Percentiles rank a stretch among this genome's conserved stretches.
Conservation (phyloP, 2,888 invertebrate species). For the Arge pagana region DNA sequence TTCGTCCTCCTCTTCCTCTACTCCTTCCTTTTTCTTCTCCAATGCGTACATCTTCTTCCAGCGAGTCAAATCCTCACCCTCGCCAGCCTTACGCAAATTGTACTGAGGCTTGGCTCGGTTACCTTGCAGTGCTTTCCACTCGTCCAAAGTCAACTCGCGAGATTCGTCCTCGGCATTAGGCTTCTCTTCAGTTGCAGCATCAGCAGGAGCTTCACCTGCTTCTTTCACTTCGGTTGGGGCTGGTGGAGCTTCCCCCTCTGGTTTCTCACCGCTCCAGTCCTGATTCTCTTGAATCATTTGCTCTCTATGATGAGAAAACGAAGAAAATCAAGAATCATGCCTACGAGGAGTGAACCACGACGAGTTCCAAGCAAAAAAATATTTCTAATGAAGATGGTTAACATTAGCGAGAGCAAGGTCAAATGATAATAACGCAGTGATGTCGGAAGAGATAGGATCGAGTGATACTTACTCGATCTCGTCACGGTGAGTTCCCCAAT, state of each 20-base stretch:
- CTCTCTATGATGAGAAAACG: conserved; percentile 41
- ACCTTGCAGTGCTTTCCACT: conserved; percentile 88
- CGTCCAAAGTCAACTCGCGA: conserved; percentile 88
- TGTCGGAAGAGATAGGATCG: conserved; percentile 5
- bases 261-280: conserved; percentile 59
- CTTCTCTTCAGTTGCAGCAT: conserved; percentile 55
- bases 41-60: conserved; percentile 91
- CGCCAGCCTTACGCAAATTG: conserved; percentile 91
- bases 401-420: conserved; percentile 15
- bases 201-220: conserved; percentile 44
- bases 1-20: conserved; percentile 69
- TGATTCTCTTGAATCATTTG: conserved; percentile 51
- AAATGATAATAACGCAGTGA: not conserved
- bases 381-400: not conserved
- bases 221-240: conserved; percentile 45
- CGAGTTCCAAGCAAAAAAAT: conserved; percentile 3
- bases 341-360: not conserved
- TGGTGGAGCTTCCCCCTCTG: conserved; percentile 55
- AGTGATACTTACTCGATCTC: conserved; percentile 73
- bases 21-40: conserved; percentile 73
- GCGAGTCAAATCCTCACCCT: conserved; percentile 88
- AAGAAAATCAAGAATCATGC: conserved; percentile 7
- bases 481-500: conserved; percentile 94
- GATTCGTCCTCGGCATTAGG: conserved; percentile 75
- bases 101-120: conserved; percentile 83